Evolutionary conservation across 2,113 vertebrate species (phyloP).

Genomic region (Syngnathus typhle): DNA sequence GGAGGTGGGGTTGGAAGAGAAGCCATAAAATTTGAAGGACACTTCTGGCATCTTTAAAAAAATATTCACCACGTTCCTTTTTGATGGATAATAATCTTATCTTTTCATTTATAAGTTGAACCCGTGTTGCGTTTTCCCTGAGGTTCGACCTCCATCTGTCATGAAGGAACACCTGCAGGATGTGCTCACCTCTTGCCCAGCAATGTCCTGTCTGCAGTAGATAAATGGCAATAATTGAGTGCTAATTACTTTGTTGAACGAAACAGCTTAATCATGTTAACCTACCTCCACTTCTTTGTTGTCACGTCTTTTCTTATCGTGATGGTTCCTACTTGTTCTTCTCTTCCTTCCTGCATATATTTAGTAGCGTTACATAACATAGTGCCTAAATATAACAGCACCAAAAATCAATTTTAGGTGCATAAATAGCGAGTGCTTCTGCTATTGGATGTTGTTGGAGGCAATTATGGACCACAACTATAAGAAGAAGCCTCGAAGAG

Average conservation of each 20-base stretch:
- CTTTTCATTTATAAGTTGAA: not conserved
- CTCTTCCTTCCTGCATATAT: not conserved
- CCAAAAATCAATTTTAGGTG: constrained; percentile 1
- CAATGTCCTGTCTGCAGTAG: constrained; percentile 44
- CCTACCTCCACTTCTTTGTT: constrained; percentile 12
- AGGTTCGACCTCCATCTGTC: constrained; percentile 18
- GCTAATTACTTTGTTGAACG: constrained; percentile 50
- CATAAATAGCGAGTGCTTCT: not conserved
- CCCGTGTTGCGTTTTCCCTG: not conserved
- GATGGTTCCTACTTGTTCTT: constrained; percentile 2
- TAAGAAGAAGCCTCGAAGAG: not conserved
- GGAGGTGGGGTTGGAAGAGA: too few species aligned
- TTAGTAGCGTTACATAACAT: not conserved
- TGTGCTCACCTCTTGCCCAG: constrained; percentile 31
- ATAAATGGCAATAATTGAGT: constrained; percentile 57
- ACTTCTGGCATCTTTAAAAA: too few species aligned
- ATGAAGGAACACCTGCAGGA: constrained; percentile 24
- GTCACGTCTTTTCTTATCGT: constrained; percentile 1
- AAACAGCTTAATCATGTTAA: constrained; percentile 52
- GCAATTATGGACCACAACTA: not conserved
- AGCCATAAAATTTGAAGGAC: too few species aligned
- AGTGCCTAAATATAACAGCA: not conserved
- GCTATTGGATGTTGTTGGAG: not conserved
- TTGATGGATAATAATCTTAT: not conserved
- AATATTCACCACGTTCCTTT: too few species aligned